Conservation (phyloP, 2,888 invertebrate genomes). For the Drosophila borealis region DNA sequence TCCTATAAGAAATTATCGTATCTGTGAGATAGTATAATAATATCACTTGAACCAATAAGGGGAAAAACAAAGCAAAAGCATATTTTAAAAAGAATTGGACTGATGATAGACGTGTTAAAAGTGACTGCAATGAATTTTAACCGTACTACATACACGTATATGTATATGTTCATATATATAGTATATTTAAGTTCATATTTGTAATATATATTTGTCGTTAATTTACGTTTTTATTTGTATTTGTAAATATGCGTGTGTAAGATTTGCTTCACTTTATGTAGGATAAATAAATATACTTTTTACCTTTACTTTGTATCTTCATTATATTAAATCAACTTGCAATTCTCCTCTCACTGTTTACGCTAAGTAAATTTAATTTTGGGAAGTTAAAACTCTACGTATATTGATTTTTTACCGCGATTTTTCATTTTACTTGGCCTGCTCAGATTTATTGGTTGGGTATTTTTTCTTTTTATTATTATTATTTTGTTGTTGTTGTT, state of each 20-base stretch:
- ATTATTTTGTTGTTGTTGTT: slow-evolving; percentile 51
- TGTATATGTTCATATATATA: slow-evolving; percentile 26
- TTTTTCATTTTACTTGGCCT: slow-evolving; percentile 23
- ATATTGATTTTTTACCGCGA: slow-evolving; percentile 59
- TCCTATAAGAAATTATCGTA: slow-evolving; percentile 38
- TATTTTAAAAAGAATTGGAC: slow-evolving; percentile 12
- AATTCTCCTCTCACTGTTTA: slow-evolving; percentile 46
- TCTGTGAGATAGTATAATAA: slow-evolving; percentile 40
- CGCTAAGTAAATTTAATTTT: slow-evolving; percentile 60
- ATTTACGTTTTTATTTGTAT: slow-evolving; percentile 51
- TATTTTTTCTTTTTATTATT: slow-evolving; percentile 6
- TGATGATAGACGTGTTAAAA: slow-evolving; percentile 1
- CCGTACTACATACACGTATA: slow-evolving; percentile 42
- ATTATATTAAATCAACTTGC: slow-evolving; percentile 60
- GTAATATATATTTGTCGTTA: slow-evolving; percentile 60
- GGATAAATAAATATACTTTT: slow-evolving; percentile 68
- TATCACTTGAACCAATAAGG: slow-evolving; percentile 67
- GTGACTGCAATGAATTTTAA: slow-evolving; percentile 50
- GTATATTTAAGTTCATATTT: slow-evolving; percentile 56
- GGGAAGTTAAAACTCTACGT: slow-evolving; percentile 77
- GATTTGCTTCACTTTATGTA: slow-evolving; percentile 51
- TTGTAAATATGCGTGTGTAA: slow-evolving; percentile 71
- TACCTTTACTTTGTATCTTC: slow-evolving; percentile 38
- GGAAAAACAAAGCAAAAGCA: slow-evolving; percentile 18
- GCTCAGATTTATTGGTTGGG: slow-evolving; percentile 2